Base-by-base conservation (phyloP, 2,888 invertebrate species). In the Physocephala rufipes region DNA sequence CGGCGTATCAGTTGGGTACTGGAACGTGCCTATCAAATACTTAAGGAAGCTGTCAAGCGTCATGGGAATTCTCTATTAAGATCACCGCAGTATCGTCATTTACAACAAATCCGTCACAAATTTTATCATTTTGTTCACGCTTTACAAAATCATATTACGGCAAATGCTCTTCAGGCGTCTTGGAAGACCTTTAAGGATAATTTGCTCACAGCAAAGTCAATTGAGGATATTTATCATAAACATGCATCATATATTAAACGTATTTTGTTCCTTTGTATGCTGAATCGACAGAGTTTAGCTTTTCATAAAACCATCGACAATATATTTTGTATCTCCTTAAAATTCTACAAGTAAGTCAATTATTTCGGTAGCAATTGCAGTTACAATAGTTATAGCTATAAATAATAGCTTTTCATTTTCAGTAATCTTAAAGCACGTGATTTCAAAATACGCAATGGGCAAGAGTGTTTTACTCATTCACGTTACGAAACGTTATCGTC, bases 81-180 rank as follows among this genome's bases (percentile, higher is more conserved):
- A 15, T 91, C 92, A 0, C 88, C 89, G 0, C 93, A 94, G 73
- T 93, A 92, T 85, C 89, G 91, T 66, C 88, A 90, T 67, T 84
- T 93, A 13, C 93, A 94, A 80, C 87, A 91, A 71, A 91, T 90
- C 78, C 88, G 94, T 0, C 92, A 93, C 80, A 88, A 91, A 24
- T 91, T 94, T 90, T 90, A 91, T 36, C 92, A 93, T 71, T 91
- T 94, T 81, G 89, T 94, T 59, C 89, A 91, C 71, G 91, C 92
- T 0, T 82, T 94, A 30, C 92, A 93, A 82, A 92, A 91, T 85
- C 94, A 94, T 81, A 89, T 94, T 67, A 91, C 92, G 0, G 91
- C 92, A 0, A 93, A 91, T 66, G 93, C 93, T 36, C 87, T 94
- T 36, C 90, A 92, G 67, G 88, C 90, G 0, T 92, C 92, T 1